Evolutionary conservation across 2,113 vertebrate genomes (phyloP).

Genomic region (Corythornis vintsioides): DNA sequence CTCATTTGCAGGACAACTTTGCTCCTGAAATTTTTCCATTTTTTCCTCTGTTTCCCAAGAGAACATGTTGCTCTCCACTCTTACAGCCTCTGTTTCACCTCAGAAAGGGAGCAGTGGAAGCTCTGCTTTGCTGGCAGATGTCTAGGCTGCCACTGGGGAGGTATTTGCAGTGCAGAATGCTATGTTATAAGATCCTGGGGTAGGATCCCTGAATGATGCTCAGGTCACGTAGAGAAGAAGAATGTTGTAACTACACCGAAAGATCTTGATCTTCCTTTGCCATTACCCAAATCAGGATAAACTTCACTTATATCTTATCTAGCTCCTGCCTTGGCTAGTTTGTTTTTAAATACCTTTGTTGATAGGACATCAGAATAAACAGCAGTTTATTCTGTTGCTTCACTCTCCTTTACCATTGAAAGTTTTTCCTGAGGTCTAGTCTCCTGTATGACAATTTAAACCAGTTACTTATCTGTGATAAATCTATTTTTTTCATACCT

Average conservation of each 20-base stretch:
- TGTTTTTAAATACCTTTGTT: neutral
- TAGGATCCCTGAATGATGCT: neutral
- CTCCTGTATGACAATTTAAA: neutral
- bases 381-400: neutral
- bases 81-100: neutral
- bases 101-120: neutral
- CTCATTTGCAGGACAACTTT: neutral
- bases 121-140: neutral
- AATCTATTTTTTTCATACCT: neutral
- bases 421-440: neutral
- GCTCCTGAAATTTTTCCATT: neutral
- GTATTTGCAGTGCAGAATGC: rapidly evolving
- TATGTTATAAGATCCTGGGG: neutral
- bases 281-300: neutral
- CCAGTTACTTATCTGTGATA: neutral
- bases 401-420: neutral
- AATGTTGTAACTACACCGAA: neutral
- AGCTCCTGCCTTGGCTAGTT: neutral
- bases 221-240: neutral
- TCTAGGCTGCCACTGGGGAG: neutral
- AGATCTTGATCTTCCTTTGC: neutral
- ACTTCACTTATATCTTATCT: neutral
- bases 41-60: neutral
- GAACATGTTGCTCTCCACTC: neutral
- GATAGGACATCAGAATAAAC: neutral